phyloP scores from a whole-genome alignment of 2,797 vertebrate species.

The Poecilia wingei region DNA sequence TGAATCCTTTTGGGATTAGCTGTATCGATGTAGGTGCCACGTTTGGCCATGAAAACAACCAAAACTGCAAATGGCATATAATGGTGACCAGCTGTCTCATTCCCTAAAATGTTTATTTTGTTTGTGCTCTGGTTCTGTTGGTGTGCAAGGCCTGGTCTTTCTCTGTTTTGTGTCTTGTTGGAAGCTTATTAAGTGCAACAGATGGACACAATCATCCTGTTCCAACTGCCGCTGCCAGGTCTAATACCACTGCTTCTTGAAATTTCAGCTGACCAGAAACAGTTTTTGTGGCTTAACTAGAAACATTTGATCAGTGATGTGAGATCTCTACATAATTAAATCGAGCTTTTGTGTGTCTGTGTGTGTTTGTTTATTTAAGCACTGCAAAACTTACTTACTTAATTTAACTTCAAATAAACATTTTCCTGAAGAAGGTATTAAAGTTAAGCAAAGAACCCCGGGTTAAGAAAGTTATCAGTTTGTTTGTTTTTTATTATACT shows the following conservation, averaged over 20 bases:
- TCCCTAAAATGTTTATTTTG: background rate
- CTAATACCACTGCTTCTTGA: background rate
- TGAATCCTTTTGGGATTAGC: background rate
- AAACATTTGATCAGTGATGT: background rate
- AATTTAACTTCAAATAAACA: background rate
- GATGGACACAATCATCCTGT: slow-evolving; percentile 12
- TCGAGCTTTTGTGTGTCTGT: background rate
- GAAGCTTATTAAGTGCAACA: background rate
- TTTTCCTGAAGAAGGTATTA: background rate
- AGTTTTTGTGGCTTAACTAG: background rate
- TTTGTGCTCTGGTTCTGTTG: background rate
- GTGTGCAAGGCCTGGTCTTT: background rate
- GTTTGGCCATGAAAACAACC: background rate
- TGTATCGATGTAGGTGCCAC: background rate
- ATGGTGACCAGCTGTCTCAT: background rate
- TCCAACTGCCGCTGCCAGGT: background rate
- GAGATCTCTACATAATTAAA: background rate
- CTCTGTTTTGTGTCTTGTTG: background rate
- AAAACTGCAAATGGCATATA: background rate
- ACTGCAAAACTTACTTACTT: background rate
- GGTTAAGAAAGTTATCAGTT: background rate
- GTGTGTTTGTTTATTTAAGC: background rate
- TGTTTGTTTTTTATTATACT: background rate
- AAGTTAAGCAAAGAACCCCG: background rate
- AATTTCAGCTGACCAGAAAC: background rate